Evolutionary conservation across 2,797 vertebrate genomes (phyloP), one percentile per base, ranked within the genome.

Genomic region (Sebastolobus altivelis): DNA sequence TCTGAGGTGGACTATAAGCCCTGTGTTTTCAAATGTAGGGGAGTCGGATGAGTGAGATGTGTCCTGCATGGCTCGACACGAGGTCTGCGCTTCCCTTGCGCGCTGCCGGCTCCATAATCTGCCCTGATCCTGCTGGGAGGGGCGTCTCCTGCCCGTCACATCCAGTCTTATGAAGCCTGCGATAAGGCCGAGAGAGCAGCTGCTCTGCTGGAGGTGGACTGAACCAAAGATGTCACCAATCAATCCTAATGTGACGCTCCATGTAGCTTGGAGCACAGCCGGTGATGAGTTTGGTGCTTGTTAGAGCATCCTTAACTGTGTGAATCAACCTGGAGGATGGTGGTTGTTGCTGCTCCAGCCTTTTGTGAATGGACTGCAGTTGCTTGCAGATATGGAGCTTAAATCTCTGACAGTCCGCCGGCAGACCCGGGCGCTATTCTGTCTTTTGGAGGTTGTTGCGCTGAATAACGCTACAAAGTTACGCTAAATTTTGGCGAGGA

Each of bases 41-140:
- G 56, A 66, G 61, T 52, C 13, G 37, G 68, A 69, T 43, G 72
- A 66, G 61, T 49, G 16, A 33, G 68, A 69, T 43, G 72, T 74
- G 72, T 62, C 52, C 71, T 43, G 33, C 68, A 52, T 22, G 81
- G 76, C 74, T 83, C 75, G 65, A 88, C 75, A 35, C 1, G 10
- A 80, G 80, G 79, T 78, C 74, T 71, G 77, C 60, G 72, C 77
- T 88, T 78, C 69, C 75, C 77, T 63, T 80, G 77, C 22, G 13
- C 3, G 20, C 69, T 6, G 54, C 65, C 3, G 12, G 62, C 62
- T 43, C 75, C 61, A 27, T 86, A 88, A 93, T 90, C 89, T 79
- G 79, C 65, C 75, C 82, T 85, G 87, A 91, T 88, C 88, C 83
- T 56, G 61, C 71, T 25, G 61, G 80, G 67, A 80, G 85, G 86